These are phyloP conservation scores for Emydura subglobosa DNA, from an alignment of 2,113 vertebrate genomes.

Conservation along the genomic window DNA sequence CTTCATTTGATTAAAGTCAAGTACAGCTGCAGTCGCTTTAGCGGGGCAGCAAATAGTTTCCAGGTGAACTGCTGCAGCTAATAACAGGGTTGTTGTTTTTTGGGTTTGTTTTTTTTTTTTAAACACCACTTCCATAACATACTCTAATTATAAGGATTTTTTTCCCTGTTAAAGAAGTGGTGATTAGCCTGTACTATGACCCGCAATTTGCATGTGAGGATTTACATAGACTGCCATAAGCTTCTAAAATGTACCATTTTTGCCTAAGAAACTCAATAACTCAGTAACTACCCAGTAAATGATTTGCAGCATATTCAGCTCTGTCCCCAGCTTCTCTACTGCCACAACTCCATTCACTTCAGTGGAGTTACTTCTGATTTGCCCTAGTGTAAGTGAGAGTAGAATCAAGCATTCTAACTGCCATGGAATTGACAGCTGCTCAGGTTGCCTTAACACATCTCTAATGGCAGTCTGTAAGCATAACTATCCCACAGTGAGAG, in stretches of 20 bases:
- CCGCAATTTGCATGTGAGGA: slow-evolving; percentile 34
- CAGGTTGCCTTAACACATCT: slow-evolving; percentile 3
- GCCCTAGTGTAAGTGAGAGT: background rate
- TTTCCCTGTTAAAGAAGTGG: background rate
- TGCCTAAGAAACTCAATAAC: background rate
- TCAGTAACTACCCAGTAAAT: background rate
- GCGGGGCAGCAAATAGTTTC: background rate
- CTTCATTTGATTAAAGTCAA: background rate
- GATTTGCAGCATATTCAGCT: background rate
- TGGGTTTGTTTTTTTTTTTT: background rate
- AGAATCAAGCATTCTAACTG: background rate
- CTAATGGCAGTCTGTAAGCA: background rate
- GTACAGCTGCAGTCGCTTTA: background rate
- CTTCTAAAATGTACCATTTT: background rate
- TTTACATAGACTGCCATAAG: background rate
- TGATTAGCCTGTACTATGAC: slow-evolving; percentile 12
- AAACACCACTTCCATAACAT: background rate
- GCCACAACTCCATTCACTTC: accelerated
- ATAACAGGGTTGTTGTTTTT: background rate
- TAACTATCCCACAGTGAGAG: background rate
- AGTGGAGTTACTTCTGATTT: accelerated
- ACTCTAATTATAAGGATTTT: background rate
- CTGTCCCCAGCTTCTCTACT: accelerated
- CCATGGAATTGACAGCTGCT: slow-evolving; percentile 20
- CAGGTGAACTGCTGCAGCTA: background rate